Evolutionary conservation across 2,888 invertebrate species (phyloP), one percentile per base, ranked within the genome.

Genomic region (Cosmia trapezina): DNA sequence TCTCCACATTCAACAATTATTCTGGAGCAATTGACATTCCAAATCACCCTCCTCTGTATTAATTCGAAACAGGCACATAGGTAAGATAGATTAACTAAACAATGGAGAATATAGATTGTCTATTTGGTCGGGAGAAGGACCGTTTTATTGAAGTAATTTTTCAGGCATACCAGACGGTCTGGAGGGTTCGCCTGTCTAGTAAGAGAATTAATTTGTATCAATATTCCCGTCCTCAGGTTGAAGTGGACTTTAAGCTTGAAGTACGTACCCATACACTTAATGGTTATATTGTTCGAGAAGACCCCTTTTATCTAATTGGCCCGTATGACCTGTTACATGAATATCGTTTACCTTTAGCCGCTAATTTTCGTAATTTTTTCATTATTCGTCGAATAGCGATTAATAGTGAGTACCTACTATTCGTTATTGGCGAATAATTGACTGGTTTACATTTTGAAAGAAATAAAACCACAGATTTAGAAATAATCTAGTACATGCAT

Each of bases 141-240:
- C 51, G 47, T 62, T 73, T 68, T 69, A 83, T 83, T 83, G 59
- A 69, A 45, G 59, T 56, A 69, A 80, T 83, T 83, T 83, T 80
- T 82, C 63, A 83, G 73, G 0, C 57, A 80, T 73, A 47, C 79
- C 72, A 79, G 79, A 64, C 72, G 12, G 72, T 68, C 61, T 78
- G 56, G 43, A 43, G 53, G 60, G 43, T 64, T 67, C 17, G 1
- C 47, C 43, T 65, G 71, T 70, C 53, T 56, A 9, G 41, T 19
- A 57, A 54, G 51, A 78, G 63, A 71, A 60, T 78, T 71, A 60
- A 78, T 71, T 82, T 56, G 62, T 66, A 65, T 60, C 66, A 63
- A 63, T 78, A 69, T 77, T 33, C 64, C 14, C 33, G 56, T 49
- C 61, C 28, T 65, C 12, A 28, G 49, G n/a, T 9, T 33, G 43